A percentile compares a stretch with the other conserved stretches of the same genome.
phyloP scores from a whole-genome alignment of 2,113 vertebrate species.

The Brevimyrus niger region DNA sequence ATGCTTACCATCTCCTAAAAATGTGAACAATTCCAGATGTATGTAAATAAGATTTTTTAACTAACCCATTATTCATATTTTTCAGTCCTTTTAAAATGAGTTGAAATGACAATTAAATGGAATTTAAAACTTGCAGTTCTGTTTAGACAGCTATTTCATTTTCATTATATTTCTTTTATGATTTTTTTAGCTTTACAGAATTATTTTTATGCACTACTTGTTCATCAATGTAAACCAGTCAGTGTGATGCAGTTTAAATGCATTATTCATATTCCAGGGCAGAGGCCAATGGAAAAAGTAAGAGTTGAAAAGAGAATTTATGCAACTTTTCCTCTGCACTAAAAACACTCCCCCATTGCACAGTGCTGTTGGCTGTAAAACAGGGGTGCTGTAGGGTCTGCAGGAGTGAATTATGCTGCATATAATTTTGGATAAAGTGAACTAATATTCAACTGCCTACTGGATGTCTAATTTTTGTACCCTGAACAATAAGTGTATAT shows the following conservation, averaged over 20 bases:
- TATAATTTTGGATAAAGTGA: constrained; percentile 1
- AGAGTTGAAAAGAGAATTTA: constrained; percentile 39
- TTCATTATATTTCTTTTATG: constrained; percentile 25
- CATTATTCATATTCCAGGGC: constrained; percentile 19
- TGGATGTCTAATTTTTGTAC: not conserved
- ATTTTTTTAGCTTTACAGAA: constrained; percentile 25
- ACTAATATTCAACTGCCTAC: not conserved
- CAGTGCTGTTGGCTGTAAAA: constrained; percentile 31
- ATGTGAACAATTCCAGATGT: not conserved
- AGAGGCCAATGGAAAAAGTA: constrained; percentile 16
- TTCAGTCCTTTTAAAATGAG: not conserved
- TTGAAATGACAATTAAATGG: constrained; percentile 9
- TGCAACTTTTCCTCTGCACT: constrained; percentile 57
- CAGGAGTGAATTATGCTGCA: not conserved
- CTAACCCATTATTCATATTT: not conserved
- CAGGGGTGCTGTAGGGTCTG: constrained; percentile 43
- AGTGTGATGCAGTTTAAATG: constrained; percentile 35
- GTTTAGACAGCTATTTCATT: constrained; percentile 19
- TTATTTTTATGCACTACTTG: constrained; percentile 36
- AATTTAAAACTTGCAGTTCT: constrained; percentile 12
- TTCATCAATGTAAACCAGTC: constrained; percentile 19
- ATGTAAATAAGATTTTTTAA: constrained; percentile 14
- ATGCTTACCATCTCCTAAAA: not conserved
- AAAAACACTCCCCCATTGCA: constrained; percentile 37
- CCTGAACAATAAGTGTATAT: not conserved